These are phyloP conservation scores for Zaprionus kolodkinae DNA, from an alignment of 1,140 invertebrate genomes.

Conservation along the genomic window DNA sequence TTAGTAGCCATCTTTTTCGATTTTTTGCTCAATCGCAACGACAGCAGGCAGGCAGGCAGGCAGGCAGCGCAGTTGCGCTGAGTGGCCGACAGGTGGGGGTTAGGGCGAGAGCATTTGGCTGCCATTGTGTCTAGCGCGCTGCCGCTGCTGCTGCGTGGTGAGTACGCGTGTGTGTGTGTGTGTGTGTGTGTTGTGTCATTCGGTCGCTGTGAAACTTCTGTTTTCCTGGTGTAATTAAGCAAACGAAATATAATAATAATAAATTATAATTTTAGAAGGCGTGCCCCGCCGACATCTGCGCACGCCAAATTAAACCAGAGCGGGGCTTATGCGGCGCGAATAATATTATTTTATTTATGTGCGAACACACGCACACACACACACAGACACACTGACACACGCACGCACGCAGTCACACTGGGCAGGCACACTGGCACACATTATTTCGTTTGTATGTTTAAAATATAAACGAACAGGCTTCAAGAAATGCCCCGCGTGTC, in stretches of 20 bases:
- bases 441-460: constrained; percentile 79
- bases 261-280: constrained; percentile 84
- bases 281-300: constrained; percentile 28
- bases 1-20: constrained; percentile 83
- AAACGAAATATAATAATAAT: constrained; percentile 84
- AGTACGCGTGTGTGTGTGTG: background rate
- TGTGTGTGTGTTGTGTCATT: constrained; percentile 21
- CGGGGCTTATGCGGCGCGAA: constrained; percentile 20
- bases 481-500: constrained; percentile 54
- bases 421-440: constrained; percentile 25
- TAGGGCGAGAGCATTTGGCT: background rate
- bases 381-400: background rate
- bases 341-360: constrained; percentile 60
- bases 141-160: constrained; percentile 18
- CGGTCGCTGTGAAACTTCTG: constrained; percentile 57
- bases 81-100: background rate
- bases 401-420: background rate
- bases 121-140: constrained; percentile 25
- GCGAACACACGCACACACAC: constrained; percentile 14
- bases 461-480: constrained; percentile 83
- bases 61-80: background rate
- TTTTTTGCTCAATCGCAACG: constrained; percentile 72
- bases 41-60: background rate
- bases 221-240: constrained; percentile 84
- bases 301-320: constrained; percentile 30